These are phyloP conservation scores for Paragorgia papillata DNA, from an alignment of 92 coral and sea anemone species.

Conservation along the genomic window DNA sequence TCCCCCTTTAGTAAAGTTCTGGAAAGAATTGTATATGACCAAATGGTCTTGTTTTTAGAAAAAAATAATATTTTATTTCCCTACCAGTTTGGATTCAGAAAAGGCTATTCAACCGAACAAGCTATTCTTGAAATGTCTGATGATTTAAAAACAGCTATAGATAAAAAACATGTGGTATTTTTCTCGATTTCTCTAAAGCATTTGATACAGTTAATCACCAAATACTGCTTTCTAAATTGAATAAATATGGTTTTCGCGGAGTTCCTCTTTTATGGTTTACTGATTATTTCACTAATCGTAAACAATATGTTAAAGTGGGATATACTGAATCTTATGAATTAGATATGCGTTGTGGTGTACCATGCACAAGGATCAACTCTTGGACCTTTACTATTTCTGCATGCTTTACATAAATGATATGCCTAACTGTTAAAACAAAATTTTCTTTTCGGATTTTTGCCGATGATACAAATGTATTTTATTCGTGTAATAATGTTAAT, in stretches of 20 bases:
- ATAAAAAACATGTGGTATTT: constrained; percentile 42
- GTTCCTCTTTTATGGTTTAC: constrained; percentile 46
- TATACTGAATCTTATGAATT: constrained; percentile 34
- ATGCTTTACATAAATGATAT: constrained; percentile 7
- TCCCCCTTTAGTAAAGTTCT: constrained; percentile 66
- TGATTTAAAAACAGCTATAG: constrained; percentile 40
- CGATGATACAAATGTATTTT: constrained; percentile 59
- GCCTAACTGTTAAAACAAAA: constrained; percentile 43
- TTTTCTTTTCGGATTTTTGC: constrained; percentile 59
- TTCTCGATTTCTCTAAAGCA: constrained; percentile 53
- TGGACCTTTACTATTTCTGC: constrained; percentile 48
- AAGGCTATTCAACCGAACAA: constrained; percentile 64
- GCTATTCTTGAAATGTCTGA: constrained; percentile 54
- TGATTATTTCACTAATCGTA: constrained; percentile 32
- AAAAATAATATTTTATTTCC: constrained; percentile 46
- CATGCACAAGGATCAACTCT: constrained; percentile 52
- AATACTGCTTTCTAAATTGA: constrained; percentile 44
- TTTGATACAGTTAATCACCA: constrained; percentile 57
- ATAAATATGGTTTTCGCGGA: constrained; percentile 36
- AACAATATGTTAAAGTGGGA: constrained; percentile 61
- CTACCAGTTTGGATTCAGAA: constrained; percentile 65
- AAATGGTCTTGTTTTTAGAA: constrained; percentile 43
- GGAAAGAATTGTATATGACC: constrained; percentile 65
- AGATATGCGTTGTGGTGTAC: constrained; percentile 49
- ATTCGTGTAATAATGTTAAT: constrained; percentile 29